Evolutionary conservation across 2,888 invertebrate genomes (phyloP).

Genomic region (Nymphalis urticae): DNA sequence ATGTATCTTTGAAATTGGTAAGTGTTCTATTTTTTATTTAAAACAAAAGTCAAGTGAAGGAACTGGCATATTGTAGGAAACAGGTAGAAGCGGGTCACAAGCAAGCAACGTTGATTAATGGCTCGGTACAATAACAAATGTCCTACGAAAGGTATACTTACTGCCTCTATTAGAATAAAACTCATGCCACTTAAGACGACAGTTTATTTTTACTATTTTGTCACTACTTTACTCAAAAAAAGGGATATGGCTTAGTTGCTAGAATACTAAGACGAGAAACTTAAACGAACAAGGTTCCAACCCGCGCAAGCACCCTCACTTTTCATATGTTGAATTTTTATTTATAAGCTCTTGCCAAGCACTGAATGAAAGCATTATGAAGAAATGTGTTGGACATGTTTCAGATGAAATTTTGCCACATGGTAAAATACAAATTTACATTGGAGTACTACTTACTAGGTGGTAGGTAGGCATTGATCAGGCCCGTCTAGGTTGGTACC

Average conservation of each 20-base stretch:
- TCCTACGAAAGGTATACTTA: conserved; percentile 40
- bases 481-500: too few relatives aligned
- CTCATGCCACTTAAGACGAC: neutral
- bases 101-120: conserved; percentile 64
- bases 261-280: too few relatives aligned
- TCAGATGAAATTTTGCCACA: too few relatives aligned
- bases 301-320: too few relatives aligned
- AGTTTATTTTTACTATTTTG: neutral
- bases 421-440: too few relatives aligned
- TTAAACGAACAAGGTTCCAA: too few relatives aligned
- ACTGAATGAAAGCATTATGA: too few relatives aligned
- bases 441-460: too few relatives aligned
- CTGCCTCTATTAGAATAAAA: conserved; percentile 29
- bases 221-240: neutral
- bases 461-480: too few relatives aligned
- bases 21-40: conserved; percentile 23
- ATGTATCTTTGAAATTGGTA: neutral
- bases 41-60: conserved; percentile 29
- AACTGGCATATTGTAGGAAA: conserved; percentile 40
- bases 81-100: conserved; percentile 48
- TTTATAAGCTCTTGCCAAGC: too few relatives aligned
- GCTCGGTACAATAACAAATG: conserved; percentile 63
- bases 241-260: neutral
- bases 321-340: too few relatives aligned
- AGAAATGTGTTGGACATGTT: too few relatives aligned